Conservation (phyloP, 2,113 vertebrate species). For the Nematolebias whitei region DNA sequence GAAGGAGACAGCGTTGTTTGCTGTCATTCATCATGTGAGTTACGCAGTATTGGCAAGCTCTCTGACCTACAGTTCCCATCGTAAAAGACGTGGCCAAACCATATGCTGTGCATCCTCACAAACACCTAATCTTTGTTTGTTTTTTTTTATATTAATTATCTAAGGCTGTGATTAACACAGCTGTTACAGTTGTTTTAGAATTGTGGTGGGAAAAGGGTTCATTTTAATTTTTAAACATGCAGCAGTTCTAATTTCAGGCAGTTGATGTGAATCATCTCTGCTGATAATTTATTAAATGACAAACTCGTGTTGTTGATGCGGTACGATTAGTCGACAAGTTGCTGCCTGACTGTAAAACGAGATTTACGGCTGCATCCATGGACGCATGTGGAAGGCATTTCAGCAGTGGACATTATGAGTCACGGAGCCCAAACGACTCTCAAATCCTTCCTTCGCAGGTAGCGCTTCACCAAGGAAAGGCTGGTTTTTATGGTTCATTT, state of each 20-base stretch:
- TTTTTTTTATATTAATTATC: too few species aligned
- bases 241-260: background rate
- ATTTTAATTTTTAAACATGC: background rate
- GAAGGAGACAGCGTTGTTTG: slow-evolving; percentile 2
- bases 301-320: slow-evolving; percentile 1
- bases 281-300: slow-evolving; percentile 2
- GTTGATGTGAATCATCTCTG: slow-evolving; percentile 8
- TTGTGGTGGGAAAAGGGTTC: background rate
- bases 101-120: background rate
- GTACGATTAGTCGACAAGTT: slow-evolving; percentile 6
- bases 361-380: slow-evolving; percentile 51
- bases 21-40: background rate
- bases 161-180: background rate
- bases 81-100: background rate
- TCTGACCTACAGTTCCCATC: background rate
- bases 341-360: slow-evolving; percentile 36
- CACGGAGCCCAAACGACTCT: slow-evolving; percentile 53
- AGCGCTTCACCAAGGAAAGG: slow-evolving; percentile 65
- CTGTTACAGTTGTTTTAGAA: background rate
- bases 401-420: slow-evolving; percentile 65
- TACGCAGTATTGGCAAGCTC: background rate
- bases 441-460: slow-evolving; percentile 57
- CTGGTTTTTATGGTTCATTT: slow-evolving; percentile 60
- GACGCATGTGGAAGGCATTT: slow-evolving; percentile 64
- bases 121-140: too few species aligned